Base-by-base conservation (phyloP, 2,888 invertebrate genomes). In the Diadegma fenestrale region DNA sequence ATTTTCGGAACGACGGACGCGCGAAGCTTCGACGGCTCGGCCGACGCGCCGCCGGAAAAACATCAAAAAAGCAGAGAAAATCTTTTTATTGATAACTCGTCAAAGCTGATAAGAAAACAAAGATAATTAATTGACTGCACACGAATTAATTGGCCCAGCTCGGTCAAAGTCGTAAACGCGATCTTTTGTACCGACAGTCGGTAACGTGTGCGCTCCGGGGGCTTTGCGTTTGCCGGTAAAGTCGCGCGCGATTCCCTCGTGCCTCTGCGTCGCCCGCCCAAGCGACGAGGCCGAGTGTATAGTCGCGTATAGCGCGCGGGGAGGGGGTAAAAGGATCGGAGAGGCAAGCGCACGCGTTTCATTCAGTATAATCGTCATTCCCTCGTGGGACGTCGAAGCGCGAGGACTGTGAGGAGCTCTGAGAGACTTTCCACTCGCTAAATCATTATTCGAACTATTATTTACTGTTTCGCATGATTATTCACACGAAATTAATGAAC, bases 291-390 rank as follows among this genome's bases (percentile, higher is more conserved):
- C 63, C n/a, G 37, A n/a, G 33, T 63, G 33, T 63, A 37, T 63
- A 30, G 1, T 1, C 4, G 63, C 12, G 12, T 58, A 58, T n/a
- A 69, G 48, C n/a, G 48, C n/a, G 12, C 8, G 26, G 43, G 17
- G 45, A 14, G 82, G 82, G 77, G 66, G 66, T 0, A 45, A 58
- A 37, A 61, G 45, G 68, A 76, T 63, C 48, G 72, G 83, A 73
- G 82, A 63, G 73, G 37, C 37, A 76, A 84, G 75, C 68, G 37
- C 37, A 76, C 82, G 75, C 68, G 76, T 80, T 88, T 88, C 87
- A 88, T 88, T 88, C 87, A 84, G 83, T 80, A n/a, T n/a, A 82
- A 87, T 86, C 84, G 86, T 79, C 88, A 88, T 87, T 88, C 86
- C 86, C 86, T 88, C 87, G 85, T 84, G 84, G 85, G 87, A 81